Evolutionary conservation across 1,140 invertebrate genomes (phyloP).

Genomic region (Pseudachorutes palmiensis): DNA sequence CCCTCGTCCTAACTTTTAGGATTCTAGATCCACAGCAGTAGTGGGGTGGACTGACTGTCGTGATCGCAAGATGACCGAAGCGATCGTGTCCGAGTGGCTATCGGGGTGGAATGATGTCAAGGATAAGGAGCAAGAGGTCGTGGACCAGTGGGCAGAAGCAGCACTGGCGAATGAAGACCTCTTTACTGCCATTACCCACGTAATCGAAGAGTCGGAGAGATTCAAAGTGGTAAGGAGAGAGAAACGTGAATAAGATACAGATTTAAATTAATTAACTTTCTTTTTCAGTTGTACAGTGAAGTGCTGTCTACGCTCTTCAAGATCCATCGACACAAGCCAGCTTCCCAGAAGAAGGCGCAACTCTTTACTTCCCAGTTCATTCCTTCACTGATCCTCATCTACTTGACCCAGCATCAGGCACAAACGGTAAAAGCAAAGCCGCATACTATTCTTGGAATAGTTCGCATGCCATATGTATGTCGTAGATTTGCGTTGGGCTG

Average conservation of each 20-base stretch:
- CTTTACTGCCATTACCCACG: conserved; percentile 36
- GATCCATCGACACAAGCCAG: conserved; percentile 72
- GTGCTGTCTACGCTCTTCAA: conserved; percentile 78
- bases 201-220: conserved; percentile 34
- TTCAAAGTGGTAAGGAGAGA: conserved; percentile 26
- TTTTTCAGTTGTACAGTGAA: conserved; percentile 61
- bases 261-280: not conserved
- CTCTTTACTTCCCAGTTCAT: conserved; percentile 78
- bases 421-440: conserved; percentile 37
- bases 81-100: conserved; percentile 33
- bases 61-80: conserved; percentile 36
- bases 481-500: conserved; percentile 34
- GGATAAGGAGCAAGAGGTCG: conserved; percentile 5
- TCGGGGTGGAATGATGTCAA: conserved; percentile 25
- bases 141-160: conserved; percentile 15
- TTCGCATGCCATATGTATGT: not conserved
- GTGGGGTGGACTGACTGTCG: too few species aligned
- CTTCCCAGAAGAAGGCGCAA: conserved; percentile 63
- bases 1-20: too few species aligned
- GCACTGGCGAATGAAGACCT: conserved; percentile 32
- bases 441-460: not conserved
- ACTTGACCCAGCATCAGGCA: conserved; percentile 49
- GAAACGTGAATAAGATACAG: not conserved
- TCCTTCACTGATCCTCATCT: conserved; percentile 73
- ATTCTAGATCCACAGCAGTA: too few species aligned